phyloP scores from a whole-genome alignment of 2,113 vertebrate genomes.

The Canis aureus region DNA sequence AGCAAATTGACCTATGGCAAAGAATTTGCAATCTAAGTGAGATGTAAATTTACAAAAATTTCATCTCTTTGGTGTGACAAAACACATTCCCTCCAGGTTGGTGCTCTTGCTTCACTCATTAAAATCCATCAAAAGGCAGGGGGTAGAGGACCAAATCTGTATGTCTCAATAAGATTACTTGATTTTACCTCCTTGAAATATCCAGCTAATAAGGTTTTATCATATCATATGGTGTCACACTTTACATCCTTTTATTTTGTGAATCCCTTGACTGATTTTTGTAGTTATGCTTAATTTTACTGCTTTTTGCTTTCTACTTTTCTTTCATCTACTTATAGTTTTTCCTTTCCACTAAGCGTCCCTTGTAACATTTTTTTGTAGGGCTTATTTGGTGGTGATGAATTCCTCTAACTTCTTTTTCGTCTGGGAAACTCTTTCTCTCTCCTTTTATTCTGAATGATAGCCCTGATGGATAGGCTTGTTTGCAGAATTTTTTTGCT shows the following conservation, averaged over 20 bases:
- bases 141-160: background rate
- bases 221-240: background rate
- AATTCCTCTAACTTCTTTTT: background rate
- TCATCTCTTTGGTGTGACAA: slow-evolving; percentile 52
- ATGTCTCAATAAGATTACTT: background rate
- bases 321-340: background rate
- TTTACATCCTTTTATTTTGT: background rate
- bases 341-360: background rate
- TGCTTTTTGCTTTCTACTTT: background rate
- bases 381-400: background rate
- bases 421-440: background rate
- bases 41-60: background rate
- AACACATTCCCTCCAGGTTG: background rate
- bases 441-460: background rate
- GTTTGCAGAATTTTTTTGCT: background rate
- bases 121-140: background rate
- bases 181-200: slow-evolving; percentile 24
- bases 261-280: background rate
- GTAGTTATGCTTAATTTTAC: background rate
- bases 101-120: background rate
- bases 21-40: background rate
- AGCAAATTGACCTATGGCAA: background rate
- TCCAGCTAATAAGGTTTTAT: slow-evolving; percentile 58
- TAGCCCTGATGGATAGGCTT: background rate
- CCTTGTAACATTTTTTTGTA: background rate